phyloP scores from a whole-genome alignment of 2,797 vertebrate genomes.

The Oceanodroma leucorhoa region DNA sequence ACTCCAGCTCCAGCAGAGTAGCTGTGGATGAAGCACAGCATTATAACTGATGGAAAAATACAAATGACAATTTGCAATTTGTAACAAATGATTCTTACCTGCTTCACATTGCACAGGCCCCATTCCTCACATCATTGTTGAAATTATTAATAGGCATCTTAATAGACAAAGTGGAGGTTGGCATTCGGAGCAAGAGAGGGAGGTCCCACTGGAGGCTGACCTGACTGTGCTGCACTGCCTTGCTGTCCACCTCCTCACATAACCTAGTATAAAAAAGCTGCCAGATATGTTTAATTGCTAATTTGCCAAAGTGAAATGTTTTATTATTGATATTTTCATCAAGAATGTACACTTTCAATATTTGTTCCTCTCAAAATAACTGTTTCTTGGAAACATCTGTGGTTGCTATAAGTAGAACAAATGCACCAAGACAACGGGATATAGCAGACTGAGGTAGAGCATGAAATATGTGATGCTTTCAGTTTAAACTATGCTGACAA shows the following conservation, averaged over 20 bases:
- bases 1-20: background rate
- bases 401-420: background rate
- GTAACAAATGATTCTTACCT: background rate
- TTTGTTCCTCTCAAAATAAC: background rate
- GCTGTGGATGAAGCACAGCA: background rate
- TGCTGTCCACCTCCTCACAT: background rate
- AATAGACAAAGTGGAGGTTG: background rate
- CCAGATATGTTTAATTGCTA: background rate
- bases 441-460: background rate
- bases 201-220: fast-evolving
- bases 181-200: background rate
- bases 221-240: fast-evolving
- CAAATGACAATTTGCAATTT: background rate
- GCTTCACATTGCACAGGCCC: background rate
- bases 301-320: background rate
- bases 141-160: background rate
- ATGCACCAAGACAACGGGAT: background rate
- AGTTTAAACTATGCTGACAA: background rate
- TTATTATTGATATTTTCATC: background rate
- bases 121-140: background rate
- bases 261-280: background rate
- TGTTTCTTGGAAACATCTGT: background rate
- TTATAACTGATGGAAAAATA: background rate
- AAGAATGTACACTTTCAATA: background rate
- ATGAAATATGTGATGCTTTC: background rate